phyloP scores from a whole-genome alignment of 1,140 invertebrate genomes.

The Zophobas morio region DNA sequence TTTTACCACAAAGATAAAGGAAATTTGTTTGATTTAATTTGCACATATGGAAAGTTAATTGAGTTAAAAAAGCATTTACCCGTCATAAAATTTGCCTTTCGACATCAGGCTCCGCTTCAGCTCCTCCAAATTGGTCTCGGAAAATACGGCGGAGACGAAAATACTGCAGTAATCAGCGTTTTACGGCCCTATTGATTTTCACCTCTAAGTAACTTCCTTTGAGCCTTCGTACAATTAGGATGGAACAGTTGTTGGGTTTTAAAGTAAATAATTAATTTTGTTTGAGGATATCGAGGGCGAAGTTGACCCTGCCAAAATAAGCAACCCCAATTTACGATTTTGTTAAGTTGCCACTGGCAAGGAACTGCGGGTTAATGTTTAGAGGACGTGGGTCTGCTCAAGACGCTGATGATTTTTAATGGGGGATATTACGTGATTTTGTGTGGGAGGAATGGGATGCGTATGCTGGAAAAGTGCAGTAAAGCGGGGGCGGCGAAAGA shows the following conservation, averaged over 20 bases:
- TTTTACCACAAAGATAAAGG: not conserved
- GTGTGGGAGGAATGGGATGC: not conserved
- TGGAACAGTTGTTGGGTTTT: constrained; percentile 20
- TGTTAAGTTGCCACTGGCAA: constrained; percentile 3
- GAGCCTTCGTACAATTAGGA: constrained; percentile 17
- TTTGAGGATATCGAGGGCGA: not conserved
- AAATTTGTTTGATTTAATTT: constrained; percentile 26
- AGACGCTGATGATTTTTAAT: constrained; percentile 19
- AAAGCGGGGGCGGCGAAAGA: not conserved
- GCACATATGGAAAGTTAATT: constrained; percentile 40
- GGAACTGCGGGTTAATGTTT: not conserved
- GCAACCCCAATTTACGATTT: constrained; percentile 19
- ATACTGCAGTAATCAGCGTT: constrained; percentile 39
- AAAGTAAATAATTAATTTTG: constrained; percentile 35
- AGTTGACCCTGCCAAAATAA: constrained; percentile 7
- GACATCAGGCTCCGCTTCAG: constrained; percentile 4
- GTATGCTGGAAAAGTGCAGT: constrained; percentile 7
- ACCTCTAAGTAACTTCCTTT: constrained; percentile 23
- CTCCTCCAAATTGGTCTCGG: constrained; percentile 6
- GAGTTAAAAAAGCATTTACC: constrained; percentile 30
- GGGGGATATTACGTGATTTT: not conserved
- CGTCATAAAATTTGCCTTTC: constrained; percentile 34
- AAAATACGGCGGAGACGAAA: constrained; percentile 29
- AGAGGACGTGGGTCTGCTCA: not conserved
- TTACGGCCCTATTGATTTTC: constrained; percentile 32